A percentile compares a stretch with the other conserved stretches of the same genome.
Evolutionary conservation across 2,113 vertebrate genomes (phyloP).

Genomic region (Amphiprion percula): DNA sequence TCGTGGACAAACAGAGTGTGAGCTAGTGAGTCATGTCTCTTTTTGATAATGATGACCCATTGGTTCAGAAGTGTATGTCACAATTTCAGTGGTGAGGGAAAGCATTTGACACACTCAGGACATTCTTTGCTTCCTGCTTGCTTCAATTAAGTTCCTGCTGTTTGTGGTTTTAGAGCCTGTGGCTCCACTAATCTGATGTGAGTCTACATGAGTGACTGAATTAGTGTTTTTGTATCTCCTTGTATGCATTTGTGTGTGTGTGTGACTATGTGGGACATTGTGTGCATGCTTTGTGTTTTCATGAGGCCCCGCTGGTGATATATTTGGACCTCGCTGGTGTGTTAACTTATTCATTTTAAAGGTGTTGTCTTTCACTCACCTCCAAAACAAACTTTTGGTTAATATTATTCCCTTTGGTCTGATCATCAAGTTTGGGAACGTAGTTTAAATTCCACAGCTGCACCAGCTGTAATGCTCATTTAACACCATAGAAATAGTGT

Average conservation of each 20-base stretch:
- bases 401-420: background rate
- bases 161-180: slow-evolving; percentile 74
- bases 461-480: background rate
- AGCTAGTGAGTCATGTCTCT: slow-evolving; percentile 58
- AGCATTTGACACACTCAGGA: slow-evolving; percentile 67
- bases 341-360: slow-evolving; percentile 50
- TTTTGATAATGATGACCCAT: slow-evolving; percentile 79
- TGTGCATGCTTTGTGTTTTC: slow-evolving; percentile 6
- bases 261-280: background rate
- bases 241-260: background rate
- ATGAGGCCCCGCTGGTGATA: slow-evolving; percentile 35
- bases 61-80: slow-evolving; percentile 65
- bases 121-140: slow-evolving; percentile 74
- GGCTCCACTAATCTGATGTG: slow-evolving; percentile 71
- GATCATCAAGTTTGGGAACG: background rate
- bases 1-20: slow-evolving; percentile 14
- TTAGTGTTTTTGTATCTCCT: slow-evolving; percentile 40
- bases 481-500: background rate
- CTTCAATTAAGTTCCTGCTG: slow-evolving; percentile 84
- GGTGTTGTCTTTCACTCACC: slow-evolving; percentile 55
- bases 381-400: slow-evolving; percentile 22
- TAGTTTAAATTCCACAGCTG: background rate
- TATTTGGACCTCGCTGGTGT: slow-evolving; percentile 47
- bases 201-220: slow-evolving; percentile 38
- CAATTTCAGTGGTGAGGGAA: slow-evolving; percentile 43